Percentiles rank a stretch among this genome's conserved stretches.
Evolutionary conservation across 1,140 invertebrate species (phyloP).

Genomic region (Cardiocondyla obscurior): DNA sequence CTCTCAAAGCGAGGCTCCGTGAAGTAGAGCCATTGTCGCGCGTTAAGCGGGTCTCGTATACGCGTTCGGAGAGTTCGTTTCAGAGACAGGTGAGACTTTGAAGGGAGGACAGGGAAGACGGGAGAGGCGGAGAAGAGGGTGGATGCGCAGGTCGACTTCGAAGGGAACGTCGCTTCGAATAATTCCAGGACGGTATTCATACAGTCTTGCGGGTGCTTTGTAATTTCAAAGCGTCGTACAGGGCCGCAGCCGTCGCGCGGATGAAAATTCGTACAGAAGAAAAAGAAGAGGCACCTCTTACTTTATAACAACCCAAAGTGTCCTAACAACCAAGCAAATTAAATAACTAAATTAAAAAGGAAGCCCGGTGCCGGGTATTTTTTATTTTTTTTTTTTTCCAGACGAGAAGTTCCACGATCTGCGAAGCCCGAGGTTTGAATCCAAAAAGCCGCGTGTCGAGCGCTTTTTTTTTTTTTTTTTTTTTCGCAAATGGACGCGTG

Average conservation of each 20-base stretch:
- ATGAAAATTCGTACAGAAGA: background rate
- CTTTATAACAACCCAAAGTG: background rate
- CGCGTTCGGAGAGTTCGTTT: constrained; percentile 11
- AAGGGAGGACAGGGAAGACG: background rate
- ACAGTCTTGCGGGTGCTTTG: constrained; percentile 36
- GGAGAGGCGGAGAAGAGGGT: background rate
- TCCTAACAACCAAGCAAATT: background rate
- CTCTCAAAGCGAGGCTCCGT: background rate
- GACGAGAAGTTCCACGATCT: background rate
- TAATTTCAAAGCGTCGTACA: constrained; percentile 39
- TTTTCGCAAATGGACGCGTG: background rate
- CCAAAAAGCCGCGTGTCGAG: background rate
- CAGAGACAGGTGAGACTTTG: constrained; percentile 45
- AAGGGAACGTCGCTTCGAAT: constrained; percentile 47
- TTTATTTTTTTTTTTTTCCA: background rate
- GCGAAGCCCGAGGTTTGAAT: background rate
- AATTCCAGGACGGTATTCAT: constrained; percentile 36
- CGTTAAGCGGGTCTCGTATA: background rate
- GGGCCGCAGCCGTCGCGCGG: background rate
- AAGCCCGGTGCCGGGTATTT: too few relatives aligned
- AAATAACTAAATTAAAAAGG: background rate
- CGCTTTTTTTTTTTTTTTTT: background rate
- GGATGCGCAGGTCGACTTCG: constrained; percentile 20
- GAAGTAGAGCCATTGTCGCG: background rate
- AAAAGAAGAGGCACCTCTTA: background rate